Evolutionary conservation across 1,140 invertebrate species (phyloP).

Genomic region (Lasioglossum baleicum): DNA sequence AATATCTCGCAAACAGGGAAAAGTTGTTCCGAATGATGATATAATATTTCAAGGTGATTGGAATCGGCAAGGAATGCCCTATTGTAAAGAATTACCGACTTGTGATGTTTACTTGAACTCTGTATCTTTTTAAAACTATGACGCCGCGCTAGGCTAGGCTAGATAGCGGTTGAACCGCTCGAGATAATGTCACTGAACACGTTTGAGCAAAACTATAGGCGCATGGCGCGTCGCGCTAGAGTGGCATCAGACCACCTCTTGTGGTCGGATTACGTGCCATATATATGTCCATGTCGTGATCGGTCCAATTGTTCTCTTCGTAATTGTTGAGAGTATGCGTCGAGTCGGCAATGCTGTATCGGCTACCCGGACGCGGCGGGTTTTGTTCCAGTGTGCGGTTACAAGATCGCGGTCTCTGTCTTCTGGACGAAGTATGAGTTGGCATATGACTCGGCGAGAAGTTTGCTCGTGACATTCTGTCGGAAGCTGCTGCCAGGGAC

Average conservation of each 20-base stretch:
- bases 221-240: slow-evolving; percentile 79
- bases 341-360: slow-evolving; percentile 86
- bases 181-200: slow-evolving; percentile 52
- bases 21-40: too few relatives aligned
- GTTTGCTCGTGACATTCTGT: slow-evolving; percentile 86
- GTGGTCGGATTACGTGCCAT: slow-evolving; percentile 94
- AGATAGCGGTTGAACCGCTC: neutral
- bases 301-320: slow-evolving; percentile 96
- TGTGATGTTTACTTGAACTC: neutral
- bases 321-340: slow-evolving; percentile 91
- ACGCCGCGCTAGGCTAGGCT: slow-evolving; percentile 12
- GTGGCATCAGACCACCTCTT: slow-evolving; percentile 89
- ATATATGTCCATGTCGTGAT: slow-evolving; percentile 97
- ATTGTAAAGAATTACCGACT: too few relatives aligned
- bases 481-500: slow-evolving; percentile 88
- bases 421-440: slow-evolving; percentile 83
- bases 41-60: too few relatives aligned
- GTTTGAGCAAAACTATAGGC: slow-evolving; percentile 67
- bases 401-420: slow-evolving; percentile 83
- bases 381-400: slow-evolving; percentile 75
- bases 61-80: too few relatives aligned
- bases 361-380: slow-evolving; percentile 81
- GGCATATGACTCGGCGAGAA: slow-evolving; percentile 80
- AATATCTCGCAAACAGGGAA: too few relatives aligned
- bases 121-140: slow-evolving; percentile 7